Conservation (phyloP, 2,113 vertebrate genomes). For the Recurvirostra avosetta region DNA sequence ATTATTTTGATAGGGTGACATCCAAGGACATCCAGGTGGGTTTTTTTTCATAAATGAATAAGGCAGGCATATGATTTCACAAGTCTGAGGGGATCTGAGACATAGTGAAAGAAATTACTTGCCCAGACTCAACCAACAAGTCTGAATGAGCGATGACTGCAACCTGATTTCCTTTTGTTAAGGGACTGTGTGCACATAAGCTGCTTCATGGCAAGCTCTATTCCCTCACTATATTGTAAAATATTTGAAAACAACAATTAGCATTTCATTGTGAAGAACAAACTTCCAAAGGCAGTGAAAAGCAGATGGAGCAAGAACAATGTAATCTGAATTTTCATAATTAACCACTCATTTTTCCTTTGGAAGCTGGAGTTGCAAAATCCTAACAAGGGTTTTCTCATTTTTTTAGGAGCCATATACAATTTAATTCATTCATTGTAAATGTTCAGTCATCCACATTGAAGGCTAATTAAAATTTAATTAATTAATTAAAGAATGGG, state of each 20-base stretch:
- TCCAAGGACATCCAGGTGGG: background rate
- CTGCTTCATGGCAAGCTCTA: background rate
- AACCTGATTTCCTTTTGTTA: background rate
- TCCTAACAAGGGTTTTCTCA: background rate
- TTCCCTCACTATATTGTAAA: background rate
- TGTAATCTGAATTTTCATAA: background rate
- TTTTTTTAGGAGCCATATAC: background rate
- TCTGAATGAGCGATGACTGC: background rate
- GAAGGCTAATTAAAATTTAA: background rate
- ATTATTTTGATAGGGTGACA: background rate
- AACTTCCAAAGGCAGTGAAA: background rate
- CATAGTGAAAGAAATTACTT: background rate
- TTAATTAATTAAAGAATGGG: background rate
- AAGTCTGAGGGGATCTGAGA: background rate
- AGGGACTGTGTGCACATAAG: background rate
- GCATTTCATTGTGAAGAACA: background rate
- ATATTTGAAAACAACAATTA: conserved; percentile 30
- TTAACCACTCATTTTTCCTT: background rate
- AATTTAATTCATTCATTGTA: background rate
- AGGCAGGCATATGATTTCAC: background rate
- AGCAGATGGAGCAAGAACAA: background rate
- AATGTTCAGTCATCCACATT: background rate
- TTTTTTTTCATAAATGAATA: background rate
- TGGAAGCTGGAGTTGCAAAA: background rate
- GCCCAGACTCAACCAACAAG: background rate